Conservation (phyloP, 2,797 vertebrate species). For the Mastacembelus armatus region DNA sequence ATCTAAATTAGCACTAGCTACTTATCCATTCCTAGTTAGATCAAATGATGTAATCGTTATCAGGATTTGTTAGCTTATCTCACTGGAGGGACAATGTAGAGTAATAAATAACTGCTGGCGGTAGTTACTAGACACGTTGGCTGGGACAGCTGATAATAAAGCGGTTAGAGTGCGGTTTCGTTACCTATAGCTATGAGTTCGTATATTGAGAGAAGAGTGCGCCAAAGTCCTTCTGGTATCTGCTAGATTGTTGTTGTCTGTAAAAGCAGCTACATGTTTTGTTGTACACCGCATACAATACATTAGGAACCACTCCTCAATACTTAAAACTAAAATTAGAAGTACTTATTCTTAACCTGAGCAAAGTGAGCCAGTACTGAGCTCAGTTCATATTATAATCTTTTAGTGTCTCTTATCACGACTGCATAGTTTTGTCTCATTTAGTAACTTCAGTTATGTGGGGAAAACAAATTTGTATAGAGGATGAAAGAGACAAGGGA, state of each 20-base stretch:
- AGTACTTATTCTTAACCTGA: too few relatives aligned
- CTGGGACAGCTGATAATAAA: neutral
- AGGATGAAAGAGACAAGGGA: neutral
- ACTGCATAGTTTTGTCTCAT: neutral
- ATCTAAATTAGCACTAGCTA: conserved; percentile 55
- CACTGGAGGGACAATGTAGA: neutral
- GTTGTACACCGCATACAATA: too few relatives aligned
- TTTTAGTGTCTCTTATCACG: neutral
- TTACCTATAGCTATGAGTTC: neutral
- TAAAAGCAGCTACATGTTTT: too few relatives aligned
- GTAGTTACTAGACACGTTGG: neutral
- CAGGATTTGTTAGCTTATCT: conserved; percentile 1
- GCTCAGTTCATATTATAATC: too few relatives aligned
- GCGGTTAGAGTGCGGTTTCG: neutral
- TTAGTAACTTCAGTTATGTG: neutral
- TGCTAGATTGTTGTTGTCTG: too few relatives aligned
- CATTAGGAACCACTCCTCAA: too few relatives aligned
- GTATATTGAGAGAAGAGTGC: neutral
- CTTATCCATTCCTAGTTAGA: conserved; percentile 12
- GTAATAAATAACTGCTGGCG: too few relatives aligned
- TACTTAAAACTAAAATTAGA: too few relatives aligned
- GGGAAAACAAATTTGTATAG: neutral
- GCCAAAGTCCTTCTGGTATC: neutral
- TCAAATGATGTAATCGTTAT: conserved; percentile 55
- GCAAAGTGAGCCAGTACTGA: too few relatives aligned